A percentile compares a stretch with the other conserved stretches of the same genome.
Evolutionary conservation across 1,140 invertebrate species (phyloP).

Genomic region (Heliconius eleuchia): DNA sequence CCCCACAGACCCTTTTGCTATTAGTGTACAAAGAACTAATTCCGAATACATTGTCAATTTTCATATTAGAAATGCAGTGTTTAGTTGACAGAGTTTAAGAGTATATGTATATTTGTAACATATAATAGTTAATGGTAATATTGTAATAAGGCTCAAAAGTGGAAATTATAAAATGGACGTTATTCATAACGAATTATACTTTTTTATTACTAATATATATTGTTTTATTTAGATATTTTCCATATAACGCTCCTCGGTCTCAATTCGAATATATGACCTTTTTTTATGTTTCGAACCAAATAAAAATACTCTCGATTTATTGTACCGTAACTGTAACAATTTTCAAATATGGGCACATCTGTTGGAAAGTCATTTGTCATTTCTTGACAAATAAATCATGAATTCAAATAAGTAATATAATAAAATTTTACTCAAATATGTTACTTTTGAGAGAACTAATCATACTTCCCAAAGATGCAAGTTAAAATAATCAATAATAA

Average conservation of each 20-base stretch:
- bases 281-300: too few species aligned
- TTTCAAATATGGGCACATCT: not conserved
- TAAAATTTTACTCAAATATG: constrained; percentile 5
- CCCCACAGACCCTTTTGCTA: constrained; percentile 97
- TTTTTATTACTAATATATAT: constrained; percentile 18
- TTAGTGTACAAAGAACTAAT: constrained; percentile 97
- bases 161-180: not conserved
- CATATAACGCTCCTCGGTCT: too few species aligned
- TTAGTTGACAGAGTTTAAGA: constrained; percentile 54
- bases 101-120: not conserved
- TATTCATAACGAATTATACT: constrained; percentile 22
- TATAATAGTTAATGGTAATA: not conserved
- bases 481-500: not conserved
- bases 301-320: too few species aligned
- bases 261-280: too few species aligned
- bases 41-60: constrained; percentile 98
- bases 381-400: constrained; percentile 8
- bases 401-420: constrained; percentile 8
- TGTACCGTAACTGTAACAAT: too few species aligned
- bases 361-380: not conserved
- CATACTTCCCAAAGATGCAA: not conserved
- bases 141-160: not conserved
- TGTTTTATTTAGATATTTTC: constrained; percentile 10
- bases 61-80: constrained; percentile 86
- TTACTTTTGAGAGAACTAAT: not conserved